Evolutionary conservation across 2,888 invertebrate species (phyloP).

Genomic region (Ommatoiulus sabulosus): DNA sequence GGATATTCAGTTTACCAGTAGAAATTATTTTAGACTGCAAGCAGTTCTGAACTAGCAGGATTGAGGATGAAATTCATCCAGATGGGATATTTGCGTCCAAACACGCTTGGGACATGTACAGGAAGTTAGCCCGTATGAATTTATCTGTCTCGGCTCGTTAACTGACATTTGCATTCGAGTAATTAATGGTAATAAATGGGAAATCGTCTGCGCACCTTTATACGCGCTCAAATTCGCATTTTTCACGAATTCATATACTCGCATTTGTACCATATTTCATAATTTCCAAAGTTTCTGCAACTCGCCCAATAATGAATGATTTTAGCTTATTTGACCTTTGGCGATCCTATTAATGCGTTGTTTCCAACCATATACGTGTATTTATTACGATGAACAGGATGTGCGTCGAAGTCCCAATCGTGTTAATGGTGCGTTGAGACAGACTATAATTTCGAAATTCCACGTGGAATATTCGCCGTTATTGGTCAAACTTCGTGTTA

Average conservation of each 20-base stretch:
- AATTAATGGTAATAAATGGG: neutral
- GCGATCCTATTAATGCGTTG: neutral
- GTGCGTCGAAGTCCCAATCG: neutral
- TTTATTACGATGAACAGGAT: neutral
- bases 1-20: too few relatives aligned
- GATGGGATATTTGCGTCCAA: neutral
- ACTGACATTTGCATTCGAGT: neutral
- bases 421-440: neutral
- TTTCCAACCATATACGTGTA: neutral
- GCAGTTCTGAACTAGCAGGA: neutral
- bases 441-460: conserved; percentile 17
- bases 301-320: conserved; percentile 31
- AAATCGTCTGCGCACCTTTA: neutral
- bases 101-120: neutral
- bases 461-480: conserved; percentile 4
- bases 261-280: conserved; percentile 25
- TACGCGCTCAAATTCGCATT: neutral
- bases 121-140: neutral
- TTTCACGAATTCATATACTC: neutral
- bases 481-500: neutral
- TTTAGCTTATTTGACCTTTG: conserved; percentile 13
- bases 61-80: conserved; percentile 3
- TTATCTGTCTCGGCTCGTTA: neutral
- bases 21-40: neutral
- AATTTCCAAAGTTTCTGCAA: conserved; percentile 31